Evolutionary conservation across 1,140 invertebrate genomes (phyloP), one percentile per base, ranked within the genome.

Genomic region (Drosophila tsacasi): DNA sequence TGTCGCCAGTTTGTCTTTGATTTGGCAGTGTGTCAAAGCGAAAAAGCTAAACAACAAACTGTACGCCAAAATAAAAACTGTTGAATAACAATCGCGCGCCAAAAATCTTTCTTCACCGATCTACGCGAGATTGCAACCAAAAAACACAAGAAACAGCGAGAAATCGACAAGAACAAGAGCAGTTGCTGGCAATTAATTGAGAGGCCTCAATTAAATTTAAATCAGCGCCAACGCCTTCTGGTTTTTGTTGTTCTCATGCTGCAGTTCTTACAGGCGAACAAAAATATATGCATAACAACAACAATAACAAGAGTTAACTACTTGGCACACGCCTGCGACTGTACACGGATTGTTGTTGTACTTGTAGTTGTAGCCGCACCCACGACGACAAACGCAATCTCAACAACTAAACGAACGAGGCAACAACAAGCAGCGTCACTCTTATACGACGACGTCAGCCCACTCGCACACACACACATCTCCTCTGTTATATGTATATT

Each of bases 131-230:
- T 47, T 79, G 58, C 50, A 65, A 32, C 54, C 39, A 54, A 61
- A 81, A 71, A 50, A 50, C 27, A 55, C 19, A 37, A 55, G 9
- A 27, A 32, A 23, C 44, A 44, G 27, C 35, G 46, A 23, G n/a
- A 44, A 69, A 61, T 19, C 23, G 42, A 46, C 37, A 55, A 27
- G 52, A 72, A 64, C 61, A 54, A 54, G 32, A 42, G 63, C 78
- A 81, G 59, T 63, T 75, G 75, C 76, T 71, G 79, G 54, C 80
- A 83, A 89, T 87, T 87, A 87, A 87, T 89, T 82, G 84, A 83
- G 83, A 78, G 72, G 72, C 76, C 76, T 89, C 76, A 87, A 87
- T 89, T 87, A 80, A 81, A 87, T 80, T 65, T 52, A 87, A 87
- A 87, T 87, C 83, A 80, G 83, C 85, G 83, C 84, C 83, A 86